Conservation (phyloP, 1,140 invertebrate species). For the Elymnias hypermnestra region DNA sequence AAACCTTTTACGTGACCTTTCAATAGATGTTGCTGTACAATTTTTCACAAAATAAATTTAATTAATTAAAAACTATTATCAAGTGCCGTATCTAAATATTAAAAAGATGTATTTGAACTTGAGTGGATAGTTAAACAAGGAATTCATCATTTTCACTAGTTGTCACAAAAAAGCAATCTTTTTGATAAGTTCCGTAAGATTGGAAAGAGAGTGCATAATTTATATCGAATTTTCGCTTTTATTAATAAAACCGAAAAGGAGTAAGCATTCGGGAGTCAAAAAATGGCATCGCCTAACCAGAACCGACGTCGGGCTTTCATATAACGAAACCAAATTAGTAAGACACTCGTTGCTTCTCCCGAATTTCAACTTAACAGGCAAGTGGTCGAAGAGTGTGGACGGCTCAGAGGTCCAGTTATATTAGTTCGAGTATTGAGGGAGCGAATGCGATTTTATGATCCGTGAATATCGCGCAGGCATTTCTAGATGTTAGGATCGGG, state of each 20-base stretch:
- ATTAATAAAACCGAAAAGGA: slow-evolving; percentile 23
- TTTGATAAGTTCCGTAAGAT: no score
- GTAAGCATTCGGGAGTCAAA: slow-evolving; percentile 29
- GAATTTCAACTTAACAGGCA: slow-evolving; percentile 21
- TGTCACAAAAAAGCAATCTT: no score
- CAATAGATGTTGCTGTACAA: no score
- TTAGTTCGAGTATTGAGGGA: slow-evolving; percentile 44
- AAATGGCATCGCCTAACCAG: slow-evolving; percentile 46
- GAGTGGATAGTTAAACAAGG: no score
- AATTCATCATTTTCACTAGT: no score
- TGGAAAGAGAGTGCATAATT: slow-evolving; percentile 5
- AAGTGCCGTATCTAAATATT: no score
- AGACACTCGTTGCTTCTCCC: slow-evolving; percentile 35
- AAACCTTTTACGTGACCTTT: no score
- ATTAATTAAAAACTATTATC: no score
- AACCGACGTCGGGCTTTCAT: slow-evolving; percentile 37
- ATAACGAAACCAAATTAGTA: slow-evolving; percentile 49
- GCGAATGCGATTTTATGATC: slow-evolving; percentile 70
- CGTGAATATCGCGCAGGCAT: slow-evolving; percentile 73
- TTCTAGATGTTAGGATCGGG: slow-evolving; percentile 73
- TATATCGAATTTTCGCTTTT: slow-evolving; percentile 8
- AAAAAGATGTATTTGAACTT: no score
- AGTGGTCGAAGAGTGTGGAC: slow-evolving; percentile 8
- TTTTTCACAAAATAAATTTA: no score
- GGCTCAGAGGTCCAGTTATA: slow-evolving; percentile 48